Evolutionary conservation across 2,113 vertebrate genomes (phyloP), one percentile per base, ranked within the genome.

Genomic region (Panurus biarmicus): DNA sequence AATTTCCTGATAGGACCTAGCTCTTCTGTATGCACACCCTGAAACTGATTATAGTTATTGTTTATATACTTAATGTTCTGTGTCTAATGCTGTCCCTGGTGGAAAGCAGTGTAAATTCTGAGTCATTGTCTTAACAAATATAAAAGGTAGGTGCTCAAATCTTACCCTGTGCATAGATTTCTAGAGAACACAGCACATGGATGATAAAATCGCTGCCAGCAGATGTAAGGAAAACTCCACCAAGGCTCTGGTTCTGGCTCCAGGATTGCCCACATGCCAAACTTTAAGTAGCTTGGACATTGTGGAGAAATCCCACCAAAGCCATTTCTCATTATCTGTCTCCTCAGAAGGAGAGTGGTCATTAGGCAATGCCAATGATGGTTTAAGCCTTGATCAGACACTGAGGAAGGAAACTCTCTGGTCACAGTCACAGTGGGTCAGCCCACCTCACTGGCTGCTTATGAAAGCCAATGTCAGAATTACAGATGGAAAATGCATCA

Each of bases 401-500:
- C 16, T 36, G 67, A 40, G 58, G 77, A 95, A 87, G 79, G 53
- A 74, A 20, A 28, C 26, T 82, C 14, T 85, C 60, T 95, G 79
- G 82, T 40, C 78, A 83, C 42, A 83, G 48, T 45, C 33, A 23
- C 45, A 93, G 62, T 0, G 7, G 65, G 42, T 66, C 85, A 91
- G 60, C 25, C 81, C 51, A 88, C 60, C 79, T 90, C 79, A 35
- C 36, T 93, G 82, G 20, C 44, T 88, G 25, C 78, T 93, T 77
- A 21, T 71, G 83, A 83, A 95, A 96, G 64, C n/a, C 29, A 22
- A 64, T 94, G 92, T 74, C 78, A 85, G 69, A 94, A 74, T 82
- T 51, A 88, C 31, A 51, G 78, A 84, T 28, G 60, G 79, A 80
- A 90, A 95, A 71, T 33, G 36, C 75, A 47, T 95, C 66, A 74